Base-by-base conservation (phyloP, 2,797 vertebrate genomes). In the Melanotaenia maccullochi region DNA sequence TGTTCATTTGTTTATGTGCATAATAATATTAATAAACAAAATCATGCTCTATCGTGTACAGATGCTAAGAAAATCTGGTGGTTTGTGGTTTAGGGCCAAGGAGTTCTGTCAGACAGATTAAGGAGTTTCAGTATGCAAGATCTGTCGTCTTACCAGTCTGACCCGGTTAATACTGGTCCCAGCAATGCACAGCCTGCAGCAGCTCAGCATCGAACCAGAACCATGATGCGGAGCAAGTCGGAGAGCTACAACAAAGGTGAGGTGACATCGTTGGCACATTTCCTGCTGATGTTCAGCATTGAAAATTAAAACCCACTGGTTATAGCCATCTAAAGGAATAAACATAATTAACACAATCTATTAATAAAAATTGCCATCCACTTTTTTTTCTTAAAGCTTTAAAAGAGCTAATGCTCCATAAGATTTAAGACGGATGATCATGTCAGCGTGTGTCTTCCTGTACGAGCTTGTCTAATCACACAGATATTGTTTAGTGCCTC, bases 41-140 rank as follows among this genome's bases (percentile, higher is more conserved):
- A 14, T 36, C 18, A 35, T 18, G 38, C 9, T 66, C n/a, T 52
- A 22, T 64, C 35, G 62, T 58, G 38, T 30, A 36, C 28, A 59
- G 61, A 63, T n/a, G 14, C 30, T 78, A n/a, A 74, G 0, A 72
- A 73, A 22, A 24, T 9, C 32, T 32, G 28, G 8, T 60, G 18
- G 14, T 77, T 24, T 73, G 67, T 84, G 75, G 58, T 20, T 73
- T 36, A 99, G 98, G 93, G 98, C 38, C 98, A 99, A 90, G 98
- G 97, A 22, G 98, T 98, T 62, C 93, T 99, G 67, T 98, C 98
- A 0, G 98, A 99, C 89, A 93, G 97, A 38, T 95, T 99, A 56
- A 94, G 98, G 83, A 99, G 98, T 82, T 99, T 99, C 90, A 99
- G 98, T 94, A 99, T 99, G 98, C 98, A 99, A 88, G 98, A 99